Conservation (phyloP, 2,113 vertebrate genomes). For the Empidonax traillii region DNA sequence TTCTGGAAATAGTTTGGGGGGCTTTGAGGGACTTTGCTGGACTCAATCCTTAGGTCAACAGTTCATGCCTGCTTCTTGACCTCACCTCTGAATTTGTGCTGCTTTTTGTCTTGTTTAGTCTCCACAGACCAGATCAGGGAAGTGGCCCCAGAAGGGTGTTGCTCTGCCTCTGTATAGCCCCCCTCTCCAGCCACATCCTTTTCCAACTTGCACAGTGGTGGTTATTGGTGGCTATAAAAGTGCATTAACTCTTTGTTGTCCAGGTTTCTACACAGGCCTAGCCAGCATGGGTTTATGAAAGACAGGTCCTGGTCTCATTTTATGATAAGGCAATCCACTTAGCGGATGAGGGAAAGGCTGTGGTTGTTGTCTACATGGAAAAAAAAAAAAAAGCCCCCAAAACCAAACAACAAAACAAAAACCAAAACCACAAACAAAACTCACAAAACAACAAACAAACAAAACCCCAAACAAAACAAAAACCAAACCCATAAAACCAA, state of each 20-base stretch:
- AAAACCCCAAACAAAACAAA: too few species aligned
- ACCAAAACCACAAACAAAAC: too few species aligned
- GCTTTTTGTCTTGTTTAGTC: not conserved
- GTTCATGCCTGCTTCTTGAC: not conserved
- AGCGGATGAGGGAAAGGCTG: not conserved
- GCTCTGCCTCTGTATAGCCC: not conserved
- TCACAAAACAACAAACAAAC: too few species aligned
- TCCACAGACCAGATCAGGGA: not conserved
- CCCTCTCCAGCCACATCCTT: not conserved
- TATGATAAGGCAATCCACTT: not conserved
- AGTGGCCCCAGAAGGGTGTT: not conserved
- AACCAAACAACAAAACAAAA: not conserved
- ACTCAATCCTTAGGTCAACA: not conserved
- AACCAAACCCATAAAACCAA: not conserved
- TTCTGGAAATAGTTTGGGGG: not conserved
- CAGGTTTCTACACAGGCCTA: not conserved
- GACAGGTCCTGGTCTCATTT: not conserved
- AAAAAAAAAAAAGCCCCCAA: not conserved
- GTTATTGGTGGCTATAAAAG: not conserved
- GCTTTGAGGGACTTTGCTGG: not conserved
- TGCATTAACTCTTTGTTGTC: not conserved
- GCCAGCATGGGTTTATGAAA: not conserved
- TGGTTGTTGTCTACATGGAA: not conserved
- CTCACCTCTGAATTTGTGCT: rapidly evolving
- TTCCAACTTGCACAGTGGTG: not conserved